Conservation (phyloP, 2,113 vertebrate genomes). For the Tretioscincus oriximinensis region DNA sequence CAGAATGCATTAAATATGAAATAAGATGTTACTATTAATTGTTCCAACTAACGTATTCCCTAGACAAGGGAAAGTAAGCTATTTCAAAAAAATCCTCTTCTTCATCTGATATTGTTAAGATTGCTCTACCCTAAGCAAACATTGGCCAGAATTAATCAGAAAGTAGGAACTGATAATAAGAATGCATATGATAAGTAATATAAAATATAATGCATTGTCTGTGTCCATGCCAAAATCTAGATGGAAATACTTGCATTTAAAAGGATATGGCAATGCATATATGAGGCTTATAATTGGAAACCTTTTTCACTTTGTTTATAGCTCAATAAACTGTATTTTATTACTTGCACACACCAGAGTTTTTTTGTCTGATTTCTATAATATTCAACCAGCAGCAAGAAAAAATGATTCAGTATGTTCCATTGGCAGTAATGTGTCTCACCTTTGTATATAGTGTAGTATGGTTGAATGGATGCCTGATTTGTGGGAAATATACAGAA, state of each 20-base stretch:
- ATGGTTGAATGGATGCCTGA: neutral
- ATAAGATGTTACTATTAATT: neutral
- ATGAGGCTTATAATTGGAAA: neutral
- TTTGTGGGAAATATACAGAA: neutral
- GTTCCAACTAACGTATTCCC: rapidly evolving
- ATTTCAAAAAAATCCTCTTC: neutral
- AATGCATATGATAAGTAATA: constrained; percentile 22
- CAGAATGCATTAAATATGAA: neutral
- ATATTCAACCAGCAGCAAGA: neutral
- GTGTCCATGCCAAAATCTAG: neutral
- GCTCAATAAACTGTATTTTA: constrained; percentile 1
- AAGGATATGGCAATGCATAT: neutral
- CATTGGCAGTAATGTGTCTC: neutral
- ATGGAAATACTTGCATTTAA: neutral
- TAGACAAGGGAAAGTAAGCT: neutral
- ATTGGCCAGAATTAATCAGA: neutral
- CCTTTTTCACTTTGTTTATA: constrained; percentile 25
- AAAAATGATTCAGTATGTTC: neutral
- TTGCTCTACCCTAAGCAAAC: neutral
- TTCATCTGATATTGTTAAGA: neutral
- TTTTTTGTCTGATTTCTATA: neutral
- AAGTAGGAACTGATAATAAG: neutral
- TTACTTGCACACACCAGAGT: neutral
- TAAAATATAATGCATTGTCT: neutral
- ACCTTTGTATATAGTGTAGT: neutral